phyloP scores from a whole-genome alignment of 2,113 vertebrate genomes.

The Amblyopsis rosae region DNA sequence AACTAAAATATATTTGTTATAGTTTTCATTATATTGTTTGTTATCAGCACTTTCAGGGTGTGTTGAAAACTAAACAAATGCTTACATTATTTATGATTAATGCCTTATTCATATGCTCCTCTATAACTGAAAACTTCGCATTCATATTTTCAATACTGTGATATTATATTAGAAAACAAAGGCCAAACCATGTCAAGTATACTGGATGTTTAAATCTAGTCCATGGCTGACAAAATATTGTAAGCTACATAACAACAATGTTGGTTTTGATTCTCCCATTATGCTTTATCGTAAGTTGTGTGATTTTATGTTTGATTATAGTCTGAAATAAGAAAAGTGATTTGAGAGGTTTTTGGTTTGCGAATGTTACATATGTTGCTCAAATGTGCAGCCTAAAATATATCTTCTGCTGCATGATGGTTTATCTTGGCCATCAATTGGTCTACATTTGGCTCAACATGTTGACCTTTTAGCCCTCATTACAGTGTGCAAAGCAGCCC shows the following conservation, averaged over 20 bases:
- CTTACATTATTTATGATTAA: too few species aligned
- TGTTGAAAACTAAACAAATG: too few species aligned
- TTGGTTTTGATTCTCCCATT: background rate
- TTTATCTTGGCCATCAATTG: background rate
- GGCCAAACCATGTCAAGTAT: background rate
- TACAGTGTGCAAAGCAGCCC: slow-evolving; percentile 35
- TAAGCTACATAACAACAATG: background rate
- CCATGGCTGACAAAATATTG: background rate
- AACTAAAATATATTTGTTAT: too few species aligned
- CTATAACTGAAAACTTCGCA: too few species aligned
- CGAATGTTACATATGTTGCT: slow-evolving; percentile 26
- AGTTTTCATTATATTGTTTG: too few species aligned
- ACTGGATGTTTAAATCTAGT: slow-evolving; percentile 1
- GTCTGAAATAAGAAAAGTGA: slow-evolving; percentile 14
- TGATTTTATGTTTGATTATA: slow-evolving; percentile 23
- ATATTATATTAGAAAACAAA: too few species aligned
- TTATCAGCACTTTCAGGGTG: too few species aligned
- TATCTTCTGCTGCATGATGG: slow-evolving; percentile 32
- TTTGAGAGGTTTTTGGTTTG: slow-evolving; percentile 46
- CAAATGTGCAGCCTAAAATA: slow-evolving; percentile 24
- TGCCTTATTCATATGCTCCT: too few species aligned
- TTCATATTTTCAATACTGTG: too few species aligned
- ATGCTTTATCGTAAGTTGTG: background rate
- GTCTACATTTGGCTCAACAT: slow-evolving; percentile 29
- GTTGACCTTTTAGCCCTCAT: slow-evolving; percentile 56